A percentile compares a stretch with the other conserved stretches of the same genome.
phyloP scores from a whole-genome alignment of 1,140 invertebrate genomes.

The Holotrichia oblita region DNA sequence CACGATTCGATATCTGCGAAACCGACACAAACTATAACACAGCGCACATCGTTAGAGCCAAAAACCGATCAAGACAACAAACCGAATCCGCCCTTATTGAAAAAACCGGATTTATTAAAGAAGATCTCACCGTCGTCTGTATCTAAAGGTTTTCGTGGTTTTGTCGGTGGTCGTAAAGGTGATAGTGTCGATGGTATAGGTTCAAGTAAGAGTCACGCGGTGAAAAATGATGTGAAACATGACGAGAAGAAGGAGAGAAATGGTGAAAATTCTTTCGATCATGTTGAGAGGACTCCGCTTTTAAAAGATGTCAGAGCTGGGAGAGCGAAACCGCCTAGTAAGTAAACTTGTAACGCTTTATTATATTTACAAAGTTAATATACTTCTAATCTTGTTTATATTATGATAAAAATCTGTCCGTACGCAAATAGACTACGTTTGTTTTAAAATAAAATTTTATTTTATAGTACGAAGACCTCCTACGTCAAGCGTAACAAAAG shows the following conservation, averaged over 20 bases:
- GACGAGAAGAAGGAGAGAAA: constrained; percentile 16
- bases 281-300: constrained; percentile 69
- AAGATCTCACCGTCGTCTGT: constrained; percentile 70
- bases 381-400: too few species aligned
- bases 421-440: neutral
- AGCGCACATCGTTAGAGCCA: constrained; percentile 65
- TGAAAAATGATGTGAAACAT: constrained; percentile 34
- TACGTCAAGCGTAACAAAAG: constrained; percentile 22
- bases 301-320: constrained; percentile 70
- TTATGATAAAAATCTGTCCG: neutral
- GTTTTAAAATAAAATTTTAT: neutral
- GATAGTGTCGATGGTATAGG: constrained; percentile 58
- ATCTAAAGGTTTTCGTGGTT: constrained; percentile 63
- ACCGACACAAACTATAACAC: constrained; percentile 61
- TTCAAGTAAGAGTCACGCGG: constrained; percentile 50
- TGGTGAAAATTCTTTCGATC: constrained; percentile 66
- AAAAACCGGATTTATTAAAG: constrained; percentile 70
- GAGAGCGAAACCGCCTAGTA: constrained; percentile 64
- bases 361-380: too few species aligned
- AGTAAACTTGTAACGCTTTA: neutral
- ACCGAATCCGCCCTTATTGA: constrained; percentile 60
- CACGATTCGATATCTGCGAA: constrained; percentile 49
- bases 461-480: constrained; percentile 28
- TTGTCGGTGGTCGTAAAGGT: constrained; percentile 70
- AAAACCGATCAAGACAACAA: constrained; percentile 49